Evolutionary conservation across 2,797 vertebrate genomes (phyloP).

Genomic region (Mus caroli): DNA sequence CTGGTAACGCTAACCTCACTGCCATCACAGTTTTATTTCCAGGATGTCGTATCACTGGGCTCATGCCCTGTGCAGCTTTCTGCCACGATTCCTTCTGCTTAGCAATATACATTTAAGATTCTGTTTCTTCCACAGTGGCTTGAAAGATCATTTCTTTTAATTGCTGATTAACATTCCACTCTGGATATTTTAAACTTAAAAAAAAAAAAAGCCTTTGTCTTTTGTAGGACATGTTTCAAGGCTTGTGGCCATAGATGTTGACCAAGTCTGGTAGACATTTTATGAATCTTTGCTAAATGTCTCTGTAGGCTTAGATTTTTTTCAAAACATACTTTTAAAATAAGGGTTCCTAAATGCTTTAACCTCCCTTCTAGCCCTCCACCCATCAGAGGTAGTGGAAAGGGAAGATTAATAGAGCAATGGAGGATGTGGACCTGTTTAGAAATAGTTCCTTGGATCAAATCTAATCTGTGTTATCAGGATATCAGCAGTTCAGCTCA

Average conservation of each 20-base stretch:
- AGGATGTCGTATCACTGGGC: neutral
- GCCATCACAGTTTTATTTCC: neutral
- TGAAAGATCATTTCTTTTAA: slow-evolving; percentile 55
- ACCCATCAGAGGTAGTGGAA: neutral
- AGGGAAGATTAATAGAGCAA: neutral
- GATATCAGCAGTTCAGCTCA: neutral
- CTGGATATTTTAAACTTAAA: neutral
- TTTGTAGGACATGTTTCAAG: slow-evolving; percentile 36
- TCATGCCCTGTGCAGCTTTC: neutral
- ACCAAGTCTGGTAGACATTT: neutral
- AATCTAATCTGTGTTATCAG: neutral
- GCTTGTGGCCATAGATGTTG: neutral
- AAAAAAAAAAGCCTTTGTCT: neutral
- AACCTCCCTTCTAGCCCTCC: neutral
- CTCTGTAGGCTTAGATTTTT: neutral
- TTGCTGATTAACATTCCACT: slow-evolving; percentile 31
- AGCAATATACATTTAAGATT: slow-evolving; percentile 2
- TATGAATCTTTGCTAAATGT: slow-evolving; percentile 4
- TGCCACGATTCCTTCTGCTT: slow-evolving; percentile 14
- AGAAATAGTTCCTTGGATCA: neutral
- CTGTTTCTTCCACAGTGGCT: slow-evolving; percentile 18
- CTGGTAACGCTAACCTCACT: neutral
- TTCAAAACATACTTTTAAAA: neutral
- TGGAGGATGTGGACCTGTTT: neutral
- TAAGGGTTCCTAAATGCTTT: neutral